phyloP scores from a whole-genome alignment of 1,140 invertebrate species.

The Bombus consobrinus region DNA sequence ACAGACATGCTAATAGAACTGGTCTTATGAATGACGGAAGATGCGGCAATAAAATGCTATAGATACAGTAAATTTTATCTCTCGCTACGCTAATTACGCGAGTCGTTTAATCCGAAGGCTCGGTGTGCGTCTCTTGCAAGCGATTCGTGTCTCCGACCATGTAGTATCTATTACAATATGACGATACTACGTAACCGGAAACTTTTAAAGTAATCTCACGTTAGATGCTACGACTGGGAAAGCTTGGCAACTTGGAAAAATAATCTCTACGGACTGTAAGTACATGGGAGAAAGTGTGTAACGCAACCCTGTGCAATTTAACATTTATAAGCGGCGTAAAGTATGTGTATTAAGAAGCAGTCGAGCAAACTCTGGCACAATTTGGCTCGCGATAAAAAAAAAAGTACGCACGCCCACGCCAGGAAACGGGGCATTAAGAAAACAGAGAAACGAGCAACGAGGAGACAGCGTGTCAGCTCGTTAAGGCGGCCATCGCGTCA shows the following conservation, averaged over 20 bases:
- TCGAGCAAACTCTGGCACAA: neutral
- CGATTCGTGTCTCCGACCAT: too few species aligned
- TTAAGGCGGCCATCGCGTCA: neutral
- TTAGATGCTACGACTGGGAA: too few species aligned
- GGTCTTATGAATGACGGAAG: too few species aligned
- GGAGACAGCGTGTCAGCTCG: neutral
- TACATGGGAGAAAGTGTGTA: neutral
- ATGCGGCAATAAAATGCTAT: neutral
- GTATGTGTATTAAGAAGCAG: neutral
- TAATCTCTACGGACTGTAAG: neutral
- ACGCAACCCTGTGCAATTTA: neutral
- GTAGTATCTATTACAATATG: too few species aligned
- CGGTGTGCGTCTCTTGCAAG: too few species aligned
- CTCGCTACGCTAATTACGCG: neutral
- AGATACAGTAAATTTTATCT: neutral
- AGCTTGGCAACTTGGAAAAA: neutral
- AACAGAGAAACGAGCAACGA: constrained; percentile 23
- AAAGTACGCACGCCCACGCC: neutral
- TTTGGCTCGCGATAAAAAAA: neutral
- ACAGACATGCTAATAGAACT: neutral
- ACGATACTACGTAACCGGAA: neutral
- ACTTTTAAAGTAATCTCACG: neutral
- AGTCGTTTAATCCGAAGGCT: too few species aligned
- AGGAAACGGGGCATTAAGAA: neutral
- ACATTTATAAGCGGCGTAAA: neutral